Conservation (phyloP, 2,888 invertebrate genomes). For the Drosophila anceps region DNA sequence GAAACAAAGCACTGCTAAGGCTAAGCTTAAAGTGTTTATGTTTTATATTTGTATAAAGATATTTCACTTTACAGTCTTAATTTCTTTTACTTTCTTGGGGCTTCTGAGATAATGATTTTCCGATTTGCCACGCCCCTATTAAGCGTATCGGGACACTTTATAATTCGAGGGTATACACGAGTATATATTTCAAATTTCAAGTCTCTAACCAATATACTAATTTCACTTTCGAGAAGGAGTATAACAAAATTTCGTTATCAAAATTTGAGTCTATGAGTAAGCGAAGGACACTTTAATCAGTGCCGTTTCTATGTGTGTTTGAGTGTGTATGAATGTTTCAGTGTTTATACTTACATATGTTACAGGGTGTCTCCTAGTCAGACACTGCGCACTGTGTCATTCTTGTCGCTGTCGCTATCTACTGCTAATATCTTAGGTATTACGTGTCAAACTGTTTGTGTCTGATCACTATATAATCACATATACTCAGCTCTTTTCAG, state of each 20-base stretch:
- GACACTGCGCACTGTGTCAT: not conserved
- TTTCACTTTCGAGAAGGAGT: too few species aligned
- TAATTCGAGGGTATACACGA: too few species aligned
- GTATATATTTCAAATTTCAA: too few species aligned
- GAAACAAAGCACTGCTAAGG: not conserved
- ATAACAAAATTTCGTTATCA: too few species aligned
- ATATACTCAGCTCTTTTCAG: not conserved
- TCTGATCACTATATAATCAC: not conserved
- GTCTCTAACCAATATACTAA: too few species aligned
- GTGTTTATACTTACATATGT: not conserved
- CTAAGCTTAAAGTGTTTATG: not conserved
- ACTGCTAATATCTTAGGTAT: not conserved
- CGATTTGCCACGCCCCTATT: too few species aligned
- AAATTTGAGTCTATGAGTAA: not conserved
- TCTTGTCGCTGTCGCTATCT: not conserved
- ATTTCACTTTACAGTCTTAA: not conserved
- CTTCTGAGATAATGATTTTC: too few species aligned
- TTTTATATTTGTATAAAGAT: not conserved
- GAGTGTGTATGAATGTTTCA: not conserved
- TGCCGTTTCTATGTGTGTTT: not conserved
- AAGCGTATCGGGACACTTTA: too few species aligned
- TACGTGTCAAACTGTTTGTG: not conserved
- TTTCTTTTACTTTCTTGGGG: too few species aligned
- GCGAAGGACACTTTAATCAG: not conserved
- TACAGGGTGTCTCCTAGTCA: not conserved